These are phyloP conservation scores for Heliconius charithonia DNA, from an alignment of 2,888 invertebrate genomes.

Conservation along the genomic window DNA sequence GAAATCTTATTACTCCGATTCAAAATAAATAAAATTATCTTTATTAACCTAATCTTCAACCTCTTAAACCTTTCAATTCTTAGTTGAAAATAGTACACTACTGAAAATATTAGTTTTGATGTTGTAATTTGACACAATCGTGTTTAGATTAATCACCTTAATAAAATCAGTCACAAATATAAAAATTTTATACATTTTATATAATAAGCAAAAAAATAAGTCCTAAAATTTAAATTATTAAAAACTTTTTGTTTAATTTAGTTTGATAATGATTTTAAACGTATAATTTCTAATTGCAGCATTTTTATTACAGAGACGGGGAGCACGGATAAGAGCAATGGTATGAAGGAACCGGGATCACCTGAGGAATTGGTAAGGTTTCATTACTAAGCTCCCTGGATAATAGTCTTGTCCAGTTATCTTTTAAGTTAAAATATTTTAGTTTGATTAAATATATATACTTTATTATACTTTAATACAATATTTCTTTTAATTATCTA, in stretches of 20 bases:
- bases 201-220: not conserved
- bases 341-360: constrained; percentile 94
- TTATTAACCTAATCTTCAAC: not conserved
- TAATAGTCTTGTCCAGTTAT: not conserved
- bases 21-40: not conserved
- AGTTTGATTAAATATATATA: not conserved
- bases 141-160: too few species aligned
- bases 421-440: not conserved
- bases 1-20: not conserved
- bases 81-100: not conserved
- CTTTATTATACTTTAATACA: not conserved
- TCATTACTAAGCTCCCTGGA: not conserved
- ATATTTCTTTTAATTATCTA: constrained; percentile 23
- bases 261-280: not conserved
- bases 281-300: constrained; percentile 21
- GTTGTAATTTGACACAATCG: too few species aligned
- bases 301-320: constrained; percentile 85
- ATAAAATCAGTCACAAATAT: too few species aligned
- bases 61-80: not conserved
- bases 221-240: not conserved
- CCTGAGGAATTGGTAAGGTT: constrained; percentile 90
- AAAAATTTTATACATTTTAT: too few species aligned
- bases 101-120: not conserved
- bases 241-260: not conserved
- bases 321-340: constrained; percentile 89